Evolutionary conservation across 2,888 invertebrate species (phyloP).

Genomic region (Platycheirus albimanus): DNA sequence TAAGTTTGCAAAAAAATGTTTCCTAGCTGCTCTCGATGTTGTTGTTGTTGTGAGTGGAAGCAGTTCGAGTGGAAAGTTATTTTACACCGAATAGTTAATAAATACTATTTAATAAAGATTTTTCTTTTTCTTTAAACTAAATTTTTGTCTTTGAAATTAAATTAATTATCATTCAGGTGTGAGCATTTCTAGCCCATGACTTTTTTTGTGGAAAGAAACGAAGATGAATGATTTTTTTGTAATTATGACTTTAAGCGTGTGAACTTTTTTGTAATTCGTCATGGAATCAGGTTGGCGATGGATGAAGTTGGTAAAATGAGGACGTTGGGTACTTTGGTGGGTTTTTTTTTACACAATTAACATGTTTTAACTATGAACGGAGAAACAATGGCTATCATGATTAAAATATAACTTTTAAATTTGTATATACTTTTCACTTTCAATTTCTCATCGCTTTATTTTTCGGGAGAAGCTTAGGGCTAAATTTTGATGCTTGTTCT

Average conservation of each 20-base stretch:
- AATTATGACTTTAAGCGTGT: slow-evolving; percentile 34
- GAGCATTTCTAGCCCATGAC: slow-evolving; percentile 45
- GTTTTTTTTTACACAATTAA: slow-evolving; percentile 1
- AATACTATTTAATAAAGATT: slow-evolving; percentile 64
- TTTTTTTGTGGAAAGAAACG: slow-evolving; percentile 2
- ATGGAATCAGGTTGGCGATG: slow-evolving; percentile 28
- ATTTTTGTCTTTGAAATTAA: slow-evolving; percentile 37
- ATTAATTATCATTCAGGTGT: slow-evolving; percentile 63
- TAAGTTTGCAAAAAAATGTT: slow-evolving; percentile 28
- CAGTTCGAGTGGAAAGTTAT: slow-evolving; percentile 69
- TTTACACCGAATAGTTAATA: slow-evolving; percentile 62
- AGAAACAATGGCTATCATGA: background rate
- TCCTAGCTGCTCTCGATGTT: too few species aligned
- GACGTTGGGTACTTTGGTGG: background rate
- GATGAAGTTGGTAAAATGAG: background rate
- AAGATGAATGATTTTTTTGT: slow-evolving; percentile 26
- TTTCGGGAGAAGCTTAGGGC: too few species aligned
- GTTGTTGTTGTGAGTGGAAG: slow-evolving; percentile 31
- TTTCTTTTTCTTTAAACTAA: slow-evolving; percentile 6
- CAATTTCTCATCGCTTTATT: slow-evolving; percentile 18
- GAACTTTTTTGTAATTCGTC: too few species aligned
- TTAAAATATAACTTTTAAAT: background rate
- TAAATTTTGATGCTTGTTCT: too few species aligned
- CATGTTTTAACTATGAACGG: background rate
- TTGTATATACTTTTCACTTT: slow-evolving; percentile 16